Conservation (phyloP, 2,797 vertebrate genomes). For the Euphonia xanthogaster region DNA sequence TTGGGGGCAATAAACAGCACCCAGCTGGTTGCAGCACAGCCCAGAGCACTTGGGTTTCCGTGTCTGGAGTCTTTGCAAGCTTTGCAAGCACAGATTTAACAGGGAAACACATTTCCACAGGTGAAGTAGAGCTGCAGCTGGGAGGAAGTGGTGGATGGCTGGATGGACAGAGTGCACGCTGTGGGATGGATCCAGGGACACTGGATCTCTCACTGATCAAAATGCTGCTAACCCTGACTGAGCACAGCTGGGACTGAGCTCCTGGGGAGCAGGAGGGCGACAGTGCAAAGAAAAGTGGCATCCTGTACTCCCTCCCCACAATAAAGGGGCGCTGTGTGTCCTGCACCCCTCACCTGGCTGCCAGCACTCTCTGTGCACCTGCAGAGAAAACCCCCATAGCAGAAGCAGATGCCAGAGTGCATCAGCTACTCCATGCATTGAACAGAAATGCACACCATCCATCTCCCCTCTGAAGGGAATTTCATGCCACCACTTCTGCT, state of each 20-base stretch:
- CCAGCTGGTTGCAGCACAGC: not conserved
- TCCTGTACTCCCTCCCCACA: not conserved
- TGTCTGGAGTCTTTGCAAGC: not conserved
- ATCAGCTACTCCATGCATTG: not conserved
- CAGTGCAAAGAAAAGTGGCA: not conserved
- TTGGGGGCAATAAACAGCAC: not conserved
- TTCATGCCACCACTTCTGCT: not conserved
- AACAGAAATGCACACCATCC: not conserved
- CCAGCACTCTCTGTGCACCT: not conserved
- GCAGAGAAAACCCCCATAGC: not conserved
- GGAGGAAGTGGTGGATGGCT: not conserved
- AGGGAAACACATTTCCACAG: not conserved
- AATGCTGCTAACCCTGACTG: not conserved
- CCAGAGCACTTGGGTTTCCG: not conserved
- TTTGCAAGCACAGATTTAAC: not conserved
- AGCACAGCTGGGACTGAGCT: not conserved
- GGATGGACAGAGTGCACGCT: fast-evolving
- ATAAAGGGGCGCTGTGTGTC: not conserved
- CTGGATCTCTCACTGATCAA: not conserved
- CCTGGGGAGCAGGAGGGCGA: not conserved
- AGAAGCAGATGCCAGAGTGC: not conserved
- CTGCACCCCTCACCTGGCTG: not conserved
- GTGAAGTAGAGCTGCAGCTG: not conserved
- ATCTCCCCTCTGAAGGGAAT: not conserved
- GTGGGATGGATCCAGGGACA: not conserved